phyloP scores from a whole-genome alignment of 2,888 invertebrate species.

The Torymus tubicola region DNA sequence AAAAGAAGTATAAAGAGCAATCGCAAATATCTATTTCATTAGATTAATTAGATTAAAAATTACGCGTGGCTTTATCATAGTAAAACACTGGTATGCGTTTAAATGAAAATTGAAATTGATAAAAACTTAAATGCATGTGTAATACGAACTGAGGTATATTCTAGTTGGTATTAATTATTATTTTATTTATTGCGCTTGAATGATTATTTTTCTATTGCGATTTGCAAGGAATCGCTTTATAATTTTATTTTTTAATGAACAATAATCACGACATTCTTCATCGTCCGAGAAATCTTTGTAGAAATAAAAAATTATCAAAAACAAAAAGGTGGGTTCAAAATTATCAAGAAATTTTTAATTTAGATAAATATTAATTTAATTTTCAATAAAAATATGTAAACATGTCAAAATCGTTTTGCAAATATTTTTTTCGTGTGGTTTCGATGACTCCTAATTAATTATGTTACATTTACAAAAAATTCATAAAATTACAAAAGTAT shows the following conservation, averaged over 20 bases:
- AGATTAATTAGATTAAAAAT: conserved; percentile 16
- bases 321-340: conserved; percentile 19
- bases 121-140: conserved; percentile 21
- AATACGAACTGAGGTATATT: conserved; percentile 59
- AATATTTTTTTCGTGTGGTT: conserved; percentile 47
- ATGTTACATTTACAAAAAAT: conserved; percentile 53
- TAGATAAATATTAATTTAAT: conserved; percentile 51
- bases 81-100: background rate
- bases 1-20: conserved; percentile 56
- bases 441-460: conserved; percentile 32
- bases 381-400: conserved; percentile 46
- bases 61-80: conserved; percentile 41
- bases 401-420: conserved; percentile 12
- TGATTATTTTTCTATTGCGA: conserved; percentile 10
- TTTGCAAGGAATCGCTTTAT: conserved; percentile 10
- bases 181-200: conserved; percentile 31
- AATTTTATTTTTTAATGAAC: conserved; percentile 15
- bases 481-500: conserved; percentile 45
- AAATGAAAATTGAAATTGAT: background rate
- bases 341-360: conserved; percentile 22
- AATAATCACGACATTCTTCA: conserved; percentile 7
- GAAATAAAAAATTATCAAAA: background rate
- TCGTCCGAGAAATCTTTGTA: conserved; percentile 5
- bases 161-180: conserved; percentile 61
- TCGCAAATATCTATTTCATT: conserved; percentile 58